A percentile compares a stretch with the other conserved stretches of the same genome.
phyloP scores from a whole-genome alignment of 1,140 invertebrate genomes.

The Acromyrmex echinatior region DNA sequence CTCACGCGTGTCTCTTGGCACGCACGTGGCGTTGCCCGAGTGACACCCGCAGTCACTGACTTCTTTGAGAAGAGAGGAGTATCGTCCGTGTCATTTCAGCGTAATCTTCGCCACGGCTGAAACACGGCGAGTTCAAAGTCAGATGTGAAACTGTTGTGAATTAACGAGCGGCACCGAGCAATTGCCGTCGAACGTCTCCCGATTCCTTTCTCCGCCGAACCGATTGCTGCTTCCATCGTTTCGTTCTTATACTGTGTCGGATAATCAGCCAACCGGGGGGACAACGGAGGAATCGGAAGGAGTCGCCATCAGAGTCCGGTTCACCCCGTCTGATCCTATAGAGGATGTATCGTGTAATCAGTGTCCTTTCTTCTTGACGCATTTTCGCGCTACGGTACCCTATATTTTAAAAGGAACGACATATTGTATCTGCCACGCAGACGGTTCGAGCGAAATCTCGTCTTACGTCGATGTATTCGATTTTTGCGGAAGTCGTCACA shows the following conservation, averaged over 20 bases:
- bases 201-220: constrained; percentile 49
- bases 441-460: constrained; percentile 21
- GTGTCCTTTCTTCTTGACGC: constrained; percentile 60
- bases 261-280: constrained; percentile 49
- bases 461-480: constrained; percentile 44
- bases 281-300: constrained; percentile 51
- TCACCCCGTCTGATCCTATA: not conserved
- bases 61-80: not conserved
- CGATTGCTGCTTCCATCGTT: constrained; percentile 45
- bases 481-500: constrained; percentile 74
- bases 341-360: constrained; percentile 55
- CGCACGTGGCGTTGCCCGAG: constrained; percentile 2
- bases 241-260: constrained; percentile 40
- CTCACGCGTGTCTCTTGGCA: constrained; percentile 19
- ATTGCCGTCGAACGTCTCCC: constrained; percentile 47
- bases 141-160: constrained; percentile 50
- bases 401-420: constrained; percentile 64
- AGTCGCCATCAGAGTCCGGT: constrained; percentile 29
- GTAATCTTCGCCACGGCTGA: constrained; percentile 34
- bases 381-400: constrained; percentile 61
- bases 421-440: constrained; percentile 49
- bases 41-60: constrained; percentile 46
- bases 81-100: constrained; percentile 34
- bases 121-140: constrained; percentile 50
- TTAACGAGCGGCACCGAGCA: constrained; percentile 58